phyloP scores from a whole-genome alignment of 2,888 invertebrate genomes.

The Brenthis hecate region DNA sequence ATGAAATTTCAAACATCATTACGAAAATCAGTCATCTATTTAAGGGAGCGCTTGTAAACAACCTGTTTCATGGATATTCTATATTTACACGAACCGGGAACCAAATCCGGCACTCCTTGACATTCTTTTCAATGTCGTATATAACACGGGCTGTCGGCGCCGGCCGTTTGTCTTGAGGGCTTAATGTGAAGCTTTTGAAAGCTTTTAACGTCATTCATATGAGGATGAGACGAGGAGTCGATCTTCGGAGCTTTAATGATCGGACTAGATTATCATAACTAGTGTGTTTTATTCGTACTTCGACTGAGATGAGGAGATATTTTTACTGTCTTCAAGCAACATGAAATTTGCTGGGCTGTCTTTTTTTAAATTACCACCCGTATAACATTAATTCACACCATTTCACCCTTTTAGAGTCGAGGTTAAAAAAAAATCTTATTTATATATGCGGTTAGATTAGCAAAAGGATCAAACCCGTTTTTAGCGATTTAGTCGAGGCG shows the following conservation, averaged over 20 bases:
- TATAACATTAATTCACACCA: too few relatives aligned
- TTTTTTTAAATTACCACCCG: too few relatives aligned
- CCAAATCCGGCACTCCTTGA: conserved; percentile 25
- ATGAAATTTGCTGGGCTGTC: too few relatives aligned
- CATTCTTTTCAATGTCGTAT: conserved; percentile 27
- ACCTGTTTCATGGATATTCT: conserved; percentile 26
- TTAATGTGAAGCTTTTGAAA: conserved; percentile 16
- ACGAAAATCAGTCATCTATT: conserved; percentile 20
- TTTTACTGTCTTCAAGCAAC: too few relatives aligned
- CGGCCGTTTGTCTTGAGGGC: conserved; percentile 22
- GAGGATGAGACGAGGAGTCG: not conserved
- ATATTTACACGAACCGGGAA: conserved; percentile 21
- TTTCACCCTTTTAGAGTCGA: too few relatives aligned
- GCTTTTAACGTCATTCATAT: conserved; percentile 2
- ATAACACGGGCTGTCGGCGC: conserved; percentile 18
- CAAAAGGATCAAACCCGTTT: too few relatives aligned
- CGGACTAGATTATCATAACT: too few relatives aligned
- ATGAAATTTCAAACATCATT: not conserved
- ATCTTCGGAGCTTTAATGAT: not conserved
- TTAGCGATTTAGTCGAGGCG: too few relatives aligned
- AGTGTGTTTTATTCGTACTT: too few relatives aligned
- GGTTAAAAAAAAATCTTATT: too few relatives aligned
- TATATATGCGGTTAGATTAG: too few relatives aligned
- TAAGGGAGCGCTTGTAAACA: conserved; percentile 16
- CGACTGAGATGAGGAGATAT: too few relatives aligned